These are phyloP conservation scores for Popillia japonica DNA, from an alignment of 1,140 invertebrate species.

Conservation along the genomic window DNA sequence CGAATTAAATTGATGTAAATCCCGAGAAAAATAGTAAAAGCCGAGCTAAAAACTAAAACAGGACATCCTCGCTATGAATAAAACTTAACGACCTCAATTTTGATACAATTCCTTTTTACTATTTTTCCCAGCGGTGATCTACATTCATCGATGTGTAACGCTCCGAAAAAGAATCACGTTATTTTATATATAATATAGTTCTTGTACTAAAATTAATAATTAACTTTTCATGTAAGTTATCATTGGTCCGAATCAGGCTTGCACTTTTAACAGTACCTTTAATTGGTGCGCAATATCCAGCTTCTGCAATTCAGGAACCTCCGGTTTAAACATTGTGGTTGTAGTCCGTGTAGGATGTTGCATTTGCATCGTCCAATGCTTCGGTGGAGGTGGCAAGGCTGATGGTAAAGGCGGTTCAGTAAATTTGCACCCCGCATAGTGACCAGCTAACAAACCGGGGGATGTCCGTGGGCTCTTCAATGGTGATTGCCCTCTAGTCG, in stretches of 20 bases:
- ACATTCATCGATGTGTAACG: too few relatives aligned
- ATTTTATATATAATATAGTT: slow-evolving; percentile 16
- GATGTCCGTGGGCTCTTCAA: slow-evolving; percentile 50
- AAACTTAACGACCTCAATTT: slow-evolving; percentile 42
- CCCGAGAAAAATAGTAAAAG: slow-evolving; percentile 9
- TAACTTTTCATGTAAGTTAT: slow-evolving; percentile 27
- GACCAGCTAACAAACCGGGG: slow-evolving; percentile 55
- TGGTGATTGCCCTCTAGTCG: slow-evolving; percentile 32
- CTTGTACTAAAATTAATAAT: slow-evolving; percentile 36
- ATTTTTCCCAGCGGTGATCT: background rate
- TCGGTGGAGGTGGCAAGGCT: slow-evolving; percentile 68
- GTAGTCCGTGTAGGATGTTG: slow-evolving; percentile 34
- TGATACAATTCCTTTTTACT: background rate
- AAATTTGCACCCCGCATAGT: slow-evolving; percentile 71
- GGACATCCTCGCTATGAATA: too few relatives aligned
- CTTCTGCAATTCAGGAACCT: slow-evolving; percentile 49
- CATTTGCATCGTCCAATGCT: slow-evolving; percentile 64
- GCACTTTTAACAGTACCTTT: slow-evolving; percentile 64
- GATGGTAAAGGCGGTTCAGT: slow-evolving; percentile 69
- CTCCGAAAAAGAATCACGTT: slow-evolving; percentile 2
- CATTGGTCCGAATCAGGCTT: slow-evolving; percentile 60
- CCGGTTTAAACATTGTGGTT: background rate
- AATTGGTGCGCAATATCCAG: slow-evolving; percentile 63
- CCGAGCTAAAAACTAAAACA: background rate
- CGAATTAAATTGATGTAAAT: background rate